Evolutionary conservation across 2,888 invertebrate species (phyloP).

Genomic region (Thyatira batis): DNA sequence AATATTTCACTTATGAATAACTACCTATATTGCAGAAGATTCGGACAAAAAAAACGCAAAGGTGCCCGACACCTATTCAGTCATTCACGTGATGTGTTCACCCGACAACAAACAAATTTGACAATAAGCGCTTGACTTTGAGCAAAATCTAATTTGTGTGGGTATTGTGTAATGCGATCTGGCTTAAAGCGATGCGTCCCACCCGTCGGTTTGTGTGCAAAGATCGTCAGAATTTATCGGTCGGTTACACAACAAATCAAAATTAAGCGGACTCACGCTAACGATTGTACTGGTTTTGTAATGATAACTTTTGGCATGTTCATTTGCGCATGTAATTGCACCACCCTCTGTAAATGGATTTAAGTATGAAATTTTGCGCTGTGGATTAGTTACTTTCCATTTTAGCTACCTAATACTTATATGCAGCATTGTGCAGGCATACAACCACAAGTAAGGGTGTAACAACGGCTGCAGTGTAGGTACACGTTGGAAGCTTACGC

Average conservation of each 20-base stretch:
- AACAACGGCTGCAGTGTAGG: constrained; percentile 22
- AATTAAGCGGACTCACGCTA: constrained; percentile 77
- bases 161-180: constrained; percentile 79
- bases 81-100: constrained; percentile 71
- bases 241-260: constrained; percentile 81
- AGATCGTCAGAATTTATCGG: constrained; percentile 70
- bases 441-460: constrained; percentile 19
- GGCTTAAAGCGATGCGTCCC: constrained; percentile 37
- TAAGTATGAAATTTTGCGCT: constrained; percentile 33
- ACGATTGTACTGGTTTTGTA: constrained; percentile 55
- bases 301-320: constrained; percentile 55
- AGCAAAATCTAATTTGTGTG: constrained; percentile 81
- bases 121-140: constrained; percentile 80
- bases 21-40: constrained; percentile 17
- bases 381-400: constrained; percentile 26
- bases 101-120: constrained; percentile 71
- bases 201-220: constrained; percentile 56
- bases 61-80: constrained; percentile 71
- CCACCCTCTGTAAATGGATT: constrained; percentile 54
- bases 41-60: constrained; percentile 56
- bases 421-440: constrained; percentile 30
- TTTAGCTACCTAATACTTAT: constrained; percentile 22
- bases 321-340: constrained; percentile 73
- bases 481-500: constrained; percentile 38
- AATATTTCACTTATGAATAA: neutral